Base-by-base conservation (phyloP, 2,888 invertebrate species). In the Podotricha telesiphe region DNA sequence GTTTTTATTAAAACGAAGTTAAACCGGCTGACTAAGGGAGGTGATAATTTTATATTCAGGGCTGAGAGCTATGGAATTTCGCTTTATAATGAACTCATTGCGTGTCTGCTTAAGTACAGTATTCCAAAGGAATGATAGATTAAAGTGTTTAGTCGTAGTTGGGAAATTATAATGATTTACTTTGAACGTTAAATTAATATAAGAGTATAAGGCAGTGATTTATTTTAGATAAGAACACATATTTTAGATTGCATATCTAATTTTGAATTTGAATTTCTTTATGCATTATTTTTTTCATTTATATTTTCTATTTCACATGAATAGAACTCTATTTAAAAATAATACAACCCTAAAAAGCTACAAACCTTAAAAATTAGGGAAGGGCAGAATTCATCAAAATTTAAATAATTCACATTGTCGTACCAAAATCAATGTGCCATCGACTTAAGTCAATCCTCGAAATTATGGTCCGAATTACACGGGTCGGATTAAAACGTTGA, bases 31-130 rank as follows among this genome's bases (percentile, higher is more conserved):
- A 86, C 77, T 85, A 82, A 80, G 84, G 75, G 82, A 79, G 86
- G 89, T 84, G 90, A 89, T 88, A 88, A 91, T 91, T 90, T 90
- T 87, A 87, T 87, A 87, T 89, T 89, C 88, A 86, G 71, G 69
- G 71, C 69, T 77, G 75, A 51, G 68, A 69, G 62, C 70, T 70
- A 56, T 51, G 64, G 63, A 70, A 65, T 70, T 74, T 70, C 64
- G 69, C 69, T 74, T 73, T 66, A 63, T 73, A 76, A 72, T 72
- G 66, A 69, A 69, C 63, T 56, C 45, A 19, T 48, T 42, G 55
- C 66, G 55, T 34, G 28, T 59, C 40, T 37, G 37, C 34, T 65
- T 42, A 34, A 53, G 17, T 47, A 48, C 17, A 55, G 34, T 55
- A n/a, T 53, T 53, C 8, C 4, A 0, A n/a, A 28, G n/a, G 53